phyloP scores from a whole-genome alignment of 2,888 invertebrate species.

The Podabrus alpinus region DNA sequence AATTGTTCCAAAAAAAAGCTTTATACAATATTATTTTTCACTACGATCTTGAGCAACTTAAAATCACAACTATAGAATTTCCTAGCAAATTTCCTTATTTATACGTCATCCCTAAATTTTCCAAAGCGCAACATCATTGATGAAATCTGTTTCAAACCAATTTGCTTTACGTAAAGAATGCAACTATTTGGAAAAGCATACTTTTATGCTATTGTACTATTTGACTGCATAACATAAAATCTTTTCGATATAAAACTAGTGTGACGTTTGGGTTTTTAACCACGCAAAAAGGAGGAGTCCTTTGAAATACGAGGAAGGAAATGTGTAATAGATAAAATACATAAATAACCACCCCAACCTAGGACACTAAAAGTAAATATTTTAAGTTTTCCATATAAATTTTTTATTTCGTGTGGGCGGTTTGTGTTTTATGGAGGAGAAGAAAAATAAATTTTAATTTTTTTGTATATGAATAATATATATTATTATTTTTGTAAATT shows the following conservation, averaged over 20 bases:
- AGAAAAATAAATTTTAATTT: not conserved
- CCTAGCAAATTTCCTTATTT: constrained; percentile 1
- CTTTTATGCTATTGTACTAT: not conserved
- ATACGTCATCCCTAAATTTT: constrained; percentile 4
- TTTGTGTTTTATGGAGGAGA: not conserved
- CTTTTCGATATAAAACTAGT: not conserved
- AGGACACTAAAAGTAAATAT: not conserved
- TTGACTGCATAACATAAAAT: not conserved
- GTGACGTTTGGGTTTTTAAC: not conserved
- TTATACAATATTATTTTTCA: constrained; percentile 7
- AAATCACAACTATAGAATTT: constrained; percentile 8
- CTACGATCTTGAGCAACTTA: constrained; percentile 17
- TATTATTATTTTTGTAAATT: not conserved
- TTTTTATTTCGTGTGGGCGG: not conserved
- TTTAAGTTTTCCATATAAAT: not conserved
- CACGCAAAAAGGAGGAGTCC: not conserved
- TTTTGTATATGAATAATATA: not conserved
- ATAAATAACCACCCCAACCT: constrained; percentile 1
- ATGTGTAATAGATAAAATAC: not conserved
- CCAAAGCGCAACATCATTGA: constrained; percentile 11
- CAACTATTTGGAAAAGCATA: not conserved
- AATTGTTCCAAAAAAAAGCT: not conserved
- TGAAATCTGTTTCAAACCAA: constrained; percentile 5
- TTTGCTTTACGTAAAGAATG: constrained; percentile 14
- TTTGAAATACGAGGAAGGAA: not conserved